Base-by-base conservation (phyloP, 2,797 vertebrate species). In the Prionace glauca region DNA sequence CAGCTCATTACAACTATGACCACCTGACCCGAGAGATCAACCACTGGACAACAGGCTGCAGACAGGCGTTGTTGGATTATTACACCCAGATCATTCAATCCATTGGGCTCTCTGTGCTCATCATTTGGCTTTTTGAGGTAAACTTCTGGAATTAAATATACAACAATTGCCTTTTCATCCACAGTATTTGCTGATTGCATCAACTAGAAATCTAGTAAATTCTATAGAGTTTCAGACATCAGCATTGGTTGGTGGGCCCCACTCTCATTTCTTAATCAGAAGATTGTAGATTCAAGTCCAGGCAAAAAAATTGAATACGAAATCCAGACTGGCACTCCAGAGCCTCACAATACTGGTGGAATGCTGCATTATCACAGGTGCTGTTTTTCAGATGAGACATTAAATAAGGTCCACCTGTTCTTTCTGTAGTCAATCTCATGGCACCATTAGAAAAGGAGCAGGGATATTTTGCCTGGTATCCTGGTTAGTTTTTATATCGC, bases 121-220 rank as follows among this genome's bases (percentile, higher is more conserved):
- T 99, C 96, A 98, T 98, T 95, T 99, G 98, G 98, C 96, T 98
- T 79, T 99, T 99, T 96, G 99, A 99, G 98, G 99, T 99, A 97
- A 97, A 97, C 26, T 5, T 77, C 41, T 36, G n/a, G 41, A 32
- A 45, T 10, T 18, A 4, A 95, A 50, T 87, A 32, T 65, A 60
- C n/a, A 62, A 32, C 41, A 92, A 62, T 74, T 18, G 7, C 72
- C 45, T 95, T 79, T 72, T 41, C 69, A 45, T 50, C 87, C 67
- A n/a, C 32, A 5, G 1, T 56, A 29, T 62, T 16, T 90, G 87
- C 87, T 65, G 62, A 62, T 14, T 36, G 32, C n/a, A 41, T 36
- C 60, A 87, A 11, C 29, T 62, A 65, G 62, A 8, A 88, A 60
- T 12, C 1, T n/a, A 60, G 2, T 20, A 65, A 65, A 36, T 32